phyloP scores from a whole-genome alignment of 2,113 vertebrate species.

The Colaptes auratus region DNA sequence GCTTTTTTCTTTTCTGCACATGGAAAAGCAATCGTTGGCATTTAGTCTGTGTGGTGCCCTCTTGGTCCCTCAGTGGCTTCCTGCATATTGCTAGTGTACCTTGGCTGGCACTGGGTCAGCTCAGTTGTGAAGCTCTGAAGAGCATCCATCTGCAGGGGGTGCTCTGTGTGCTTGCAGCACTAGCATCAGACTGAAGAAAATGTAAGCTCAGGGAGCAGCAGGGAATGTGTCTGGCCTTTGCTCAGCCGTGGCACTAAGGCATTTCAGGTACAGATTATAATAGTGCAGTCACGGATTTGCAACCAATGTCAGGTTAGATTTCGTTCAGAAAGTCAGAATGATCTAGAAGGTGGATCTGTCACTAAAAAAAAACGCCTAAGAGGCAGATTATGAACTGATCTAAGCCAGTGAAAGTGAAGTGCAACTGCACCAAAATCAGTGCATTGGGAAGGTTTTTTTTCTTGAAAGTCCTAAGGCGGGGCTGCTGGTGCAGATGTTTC shows the following conservation, averaged over 20 bases:
- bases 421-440: not conserved
- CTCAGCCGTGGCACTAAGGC: accelerated
- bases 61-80: not conserved
- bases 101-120: not conserved
- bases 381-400: not conserved
- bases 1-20: not conserved
- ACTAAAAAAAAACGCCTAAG: not conserved
- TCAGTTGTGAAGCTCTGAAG: not conserved
- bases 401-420: not conserved
- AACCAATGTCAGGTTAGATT: not conserved
- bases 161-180: not conserved
- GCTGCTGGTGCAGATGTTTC: not conserved
- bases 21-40: not conserved
- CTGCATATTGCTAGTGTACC: not conserved
- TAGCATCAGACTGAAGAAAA: not conserved
- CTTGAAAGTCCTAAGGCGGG: not conserved
- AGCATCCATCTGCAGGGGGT: not conserved
- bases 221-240: not conserved
- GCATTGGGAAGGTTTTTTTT: not conserved
- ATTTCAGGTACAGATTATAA: not conserved
- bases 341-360: not conserved
- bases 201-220: not conserved
- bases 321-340: not conserved
- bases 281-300: not conserved
- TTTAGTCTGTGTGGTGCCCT: not conserved